Evolutionary conservation across 1,140 invertebrate species (phyloP).

Genomic region (Olivierus martensii): DNA sequence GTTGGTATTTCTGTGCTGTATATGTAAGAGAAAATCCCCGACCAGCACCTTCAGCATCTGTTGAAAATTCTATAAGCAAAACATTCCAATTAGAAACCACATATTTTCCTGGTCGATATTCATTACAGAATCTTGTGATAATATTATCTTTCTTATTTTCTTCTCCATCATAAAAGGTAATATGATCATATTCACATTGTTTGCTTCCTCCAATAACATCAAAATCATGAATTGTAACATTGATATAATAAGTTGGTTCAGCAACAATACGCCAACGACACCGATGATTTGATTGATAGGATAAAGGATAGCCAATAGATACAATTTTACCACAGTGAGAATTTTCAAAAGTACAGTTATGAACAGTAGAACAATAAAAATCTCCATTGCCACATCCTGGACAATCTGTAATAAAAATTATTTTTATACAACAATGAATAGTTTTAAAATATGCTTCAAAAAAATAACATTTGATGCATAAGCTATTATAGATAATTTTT

Average conservation of each 20-base stretch:
- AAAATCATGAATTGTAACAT: conserved; percentile 24
- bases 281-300: conserved; percentile 22
- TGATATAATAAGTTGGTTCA: conserved; percentile 20
- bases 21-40: conserved; percentile 22
- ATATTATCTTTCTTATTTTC: conserved; percentile 14
- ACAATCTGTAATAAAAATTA: conserved; percentile 17
- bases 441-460: background rate
- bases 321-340: conserved; percentile 21
- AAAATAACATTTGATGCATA: too few relatives aligned
- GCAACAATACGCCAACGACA: conserved; percentile 24
- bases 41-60: conserved; percentile 17
- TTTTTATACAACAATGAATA: too few relatives aligned
- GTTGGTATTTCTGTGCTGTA: conserved; percentile 17
- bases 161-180: conserved; percentile 21
- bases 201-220: conserved; percentile 19
- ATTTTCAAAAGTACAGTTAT: conserved; percentile 12
- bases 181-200: conserved; percentile 22
- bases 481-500: too few relatives aligned
- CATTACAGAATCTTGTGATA: conserved; percentile 22
- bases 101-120: conserved; percentile 14
- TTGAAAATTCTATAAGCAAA: conserved; percentile 22
- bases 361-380: conserved; percentile 15
- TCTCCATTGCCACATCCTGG: conserved; percentile 24
- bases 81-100: conserved; percentile 23
- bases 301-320: conserved; percentile 22